phyloP scores from a whole-genome alignment of 2,113 vertebrate species.

The Onychostoma macrolepis region DNA sequence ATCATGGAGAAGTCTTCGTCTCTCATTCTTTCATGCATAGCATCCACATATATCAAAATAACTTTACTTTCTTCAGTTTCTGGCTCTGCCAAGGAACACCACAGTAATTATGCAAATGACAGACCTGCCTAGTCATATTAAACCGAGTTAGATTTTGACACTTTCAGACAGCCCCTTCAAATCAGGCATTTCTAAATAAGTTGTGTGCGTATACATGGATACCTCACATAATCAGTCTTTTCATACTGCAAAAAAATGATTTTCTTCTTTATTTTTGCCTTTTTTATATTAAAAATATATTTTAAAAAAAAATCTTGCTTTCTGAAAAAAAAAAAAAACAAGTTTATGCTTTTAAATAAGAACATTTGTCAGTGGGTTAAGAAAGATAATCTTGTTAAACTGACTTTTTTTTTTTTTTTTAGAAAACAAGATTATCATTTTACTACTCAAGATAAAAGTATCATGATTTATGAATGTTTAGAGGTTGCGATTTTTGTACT shows the following conservation, averaged over 20 bases:
- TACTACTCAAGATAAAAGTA: neutral
- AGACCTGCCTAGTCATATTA: constrained; percentile 54
- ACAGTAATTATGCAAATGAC: constrained; percentile 59
- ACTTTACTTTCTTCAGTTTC: neutral
- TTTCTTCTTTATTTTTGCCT: neutral
- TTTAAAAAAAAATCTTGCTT: neutral
- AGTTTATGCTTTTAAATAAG: too few species aligned
- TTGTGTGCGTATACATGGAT: neutral
- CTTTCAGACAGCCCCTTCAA: constrained; percentile 41
- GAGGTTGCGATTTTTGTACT: neutral
- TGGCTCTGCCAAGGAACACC: constrained; percentile 32
- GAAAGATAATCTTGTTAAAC: too few species aligned
- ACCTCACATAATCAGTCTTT: neutral
- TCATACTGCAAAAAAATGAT: neutral
- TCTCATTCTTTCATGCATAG: constrained; percentile 34
- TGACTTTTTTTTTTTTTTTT: too few species aligned
- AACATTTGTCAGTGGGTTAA: too few species aligned
- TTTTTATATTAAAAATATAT: neutral
- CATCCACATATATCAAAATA: constrained; percentile 33
- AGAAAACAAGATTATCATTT: too few species aligned
- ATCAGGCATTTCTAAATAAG: constrained; percentile 47
- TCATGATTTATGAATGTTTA: neutral
- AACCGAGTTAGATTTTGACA: constrained; percentile 41
- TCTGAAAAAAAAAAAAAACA: too few species aligned
- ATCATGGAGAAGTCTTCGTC: constrained; percentile 30